Base-by-base conservation (phyloP, 2,888 invertebrate genomes). In the Plebejus argus region DNA sequence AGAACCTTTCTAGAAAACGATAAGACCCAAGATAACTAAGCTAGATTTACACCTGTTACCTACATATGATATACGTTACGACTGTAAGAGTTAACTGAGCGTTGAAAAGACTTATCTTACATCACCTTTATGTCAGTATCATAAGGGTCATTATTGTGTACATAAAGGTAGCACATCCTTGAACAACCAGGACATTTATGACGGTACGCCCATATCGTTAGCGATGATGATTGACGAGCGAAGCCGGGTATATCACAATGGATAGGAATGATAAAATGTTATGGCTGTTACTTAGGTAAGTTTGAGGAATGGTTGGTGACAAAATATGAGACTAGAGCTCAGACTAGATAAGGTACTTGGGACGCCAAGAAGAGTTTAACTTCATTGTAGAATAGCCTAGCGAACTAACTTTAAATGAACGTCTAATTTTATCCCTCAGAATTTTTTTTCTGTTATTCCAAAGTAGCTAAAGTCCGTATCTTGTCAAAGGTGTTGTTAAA, bases 31-130 rank as follows among this genome's bases (percentile, higher is more conserved):
- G n/a, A n/a, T 3, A 53, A 49, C 18, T 53, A 12, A 61, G 61
- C 61, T 61, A 61, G 61, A 61, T 61, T 61, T 61, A 61, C 61
- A 61, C 23, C 61, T 23, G 10, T n/a, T n/a, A n/a, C n/a, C n/a
- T n/a, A n/a, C n/a, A n/a, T 61, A n/a, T 58, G 58, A 58, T 58
- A 58, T 58, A 58, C n/a, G 58, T 3, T 58, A 58, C n/a, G 58
- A 10, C 58, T 20, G 58, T 15, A 15, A 56, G 58, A 20, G 58
- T 58, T 5, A 20, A 20, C 61, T 23, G 61, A 23, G 61, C 8
- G 61, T 3, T 12, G 3, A 4, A 20, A 23, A 12, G 4, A 23
- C 3, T 1, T 53, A 53, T 53, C 18, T 53, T 53, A 53, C 18
- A 18, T 53, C 4, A 18, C 18, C 53, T 53, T 53, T 18, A 18